phyloP scores from a whole-genome alignment of 2,888 invertebrate genomes.

The Heliconius cydno region DNA sequence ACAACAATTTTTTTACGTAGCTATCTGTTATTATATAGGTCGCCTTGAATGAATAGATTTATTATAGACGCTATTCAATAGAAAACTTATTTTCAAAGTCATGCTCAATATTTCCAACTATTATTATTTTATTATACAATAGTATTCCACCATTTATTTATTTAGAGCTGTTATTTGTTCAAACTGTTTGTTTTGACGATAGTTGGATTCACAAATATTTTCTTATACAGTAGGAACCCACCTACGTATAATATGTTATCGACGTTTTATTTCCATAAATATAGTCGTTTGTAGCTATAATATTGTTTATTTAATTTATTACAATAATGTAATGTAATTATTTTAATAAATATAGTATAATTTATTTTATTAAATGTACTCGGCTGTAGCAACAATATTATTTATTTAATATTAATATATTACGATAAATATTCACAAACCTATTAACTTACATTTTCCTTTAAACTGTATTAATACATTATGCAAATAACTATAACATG shows the following conservation, averaged over 20 bases:
- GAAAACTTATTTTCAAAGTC: no score
- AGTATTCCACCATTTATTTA: neutral
- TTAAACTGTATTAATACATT: neutral
- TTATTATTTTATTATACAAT: neutral
- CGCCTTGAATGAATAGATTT: neutral
- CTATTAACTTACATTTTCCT: neutral
- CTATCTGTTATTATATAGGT: neutral
- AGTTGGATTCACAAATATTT: neutral
- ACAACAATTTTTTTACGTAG: neutral
- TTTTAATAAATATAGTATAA: neutral
- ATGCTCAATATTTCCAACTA: no score
- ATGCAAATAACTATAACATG: neutral
- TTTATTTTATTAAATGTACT: neutral
- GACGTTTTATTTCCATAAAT: neutral
- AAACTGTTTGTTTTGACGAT: neutral
- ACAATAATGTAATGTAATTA: no score
- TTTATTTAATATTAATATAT: slow-evolving; percentile 1
- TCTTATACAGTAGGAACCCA: neutral
- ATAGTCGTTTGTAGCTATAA: neutral
- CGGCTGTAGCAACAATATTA: neutral
- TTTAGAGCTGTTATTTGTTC: slow-evolving; percentile 1
- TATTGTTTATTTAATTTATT: neutral
- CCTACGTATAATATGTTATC: neutral
- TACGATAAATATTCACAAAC: neutral
- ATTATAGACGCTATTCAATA: no score